phyloP scores from a whole-genome alignment of 2,113 vertebrate species.

The Saguinus midas region DNA sequence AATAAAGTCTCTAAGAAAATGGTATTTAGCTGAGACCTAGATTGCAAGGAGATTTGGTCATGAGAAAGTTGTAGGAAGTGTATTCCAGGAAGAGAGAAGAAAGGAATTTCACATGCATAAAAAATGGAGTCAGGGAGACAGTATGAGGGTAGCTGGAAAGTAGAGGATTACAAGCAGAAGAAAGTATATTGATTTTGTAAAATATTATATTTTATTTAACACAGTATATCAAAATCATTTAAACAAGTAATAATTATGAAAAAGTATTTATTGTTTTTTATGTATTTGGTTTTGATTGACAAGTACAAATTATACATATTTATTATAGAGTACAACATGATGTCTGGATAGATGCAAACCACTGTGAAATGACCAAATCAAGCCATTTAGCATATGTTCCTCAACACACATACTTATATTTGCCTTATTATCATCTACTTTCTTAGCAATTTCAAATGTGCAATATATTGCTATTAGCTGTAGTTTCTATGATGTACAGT shows the following conservation, averaged over 20 bases:
- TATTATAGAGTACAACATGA: neutral
- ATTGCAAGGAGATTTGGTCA: neutral
- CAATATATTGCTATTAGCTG: neutral
- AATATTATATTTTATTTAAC: neutral
- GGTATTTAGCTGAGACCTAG: neutral
- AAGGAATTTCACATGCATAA: neutral
- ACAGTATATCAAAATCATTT: neutral
- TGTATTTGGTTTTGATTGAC: neutral
- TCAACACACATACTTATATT: neutral
- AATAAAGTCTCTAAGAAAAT: neutral
- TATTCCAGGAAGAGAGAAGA: neutral
- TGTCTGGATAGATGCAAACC: neutral
- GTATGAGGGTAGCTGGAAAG: neutral
- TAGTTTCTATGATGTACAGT: neutral
- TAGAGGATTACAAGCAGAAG: neutral
- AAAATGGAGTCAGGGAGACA: neutral
- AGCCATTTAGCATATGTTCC: neutral
- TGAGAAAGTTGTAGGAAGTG: neutral
- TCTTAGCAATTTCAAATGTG: neutral
- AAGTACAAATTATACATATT: neutral
- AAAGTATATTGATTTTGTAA: neutral
- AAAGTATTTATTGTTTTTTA: neutral
- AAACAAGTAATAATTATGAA: neutral
- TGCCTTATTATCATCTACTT: neutral
- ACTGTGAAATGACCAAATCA: neutral